These are phyloP conservation scores for Phalacrocorax brasilianus DNA, from an alignment of 2,113 vertebrate genomes.

Conservation along the genomic window DNA sequence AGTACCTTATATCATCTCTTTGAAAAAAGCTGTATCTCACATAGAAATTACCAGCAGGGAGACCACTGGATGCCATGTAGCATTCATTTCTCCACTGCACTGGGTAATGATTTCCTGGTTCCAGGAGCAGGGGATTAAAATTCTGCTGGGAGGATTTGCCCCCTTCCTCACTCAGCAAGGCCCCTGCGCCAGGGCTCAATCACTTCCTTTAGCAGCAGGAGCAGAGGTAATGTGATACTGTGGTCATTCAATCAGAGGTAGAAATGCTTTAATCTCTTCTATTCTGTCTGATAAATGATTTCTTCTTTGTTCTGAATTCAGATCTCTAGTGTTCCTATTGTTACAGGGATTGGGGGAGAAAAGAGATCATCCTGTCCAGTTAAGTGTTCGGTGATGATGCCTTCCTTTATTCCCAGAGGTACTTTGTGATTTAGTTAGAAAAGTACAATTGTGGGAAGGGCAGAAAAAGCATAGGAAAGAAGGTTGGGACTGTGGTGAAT, in stretches of 20 bases:
- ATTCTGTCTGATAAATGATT: conserved; percentile 45
- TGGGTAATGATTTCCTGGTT: conserved; percentile 5
- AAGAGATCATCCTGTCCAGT: conserved; percentile 44
- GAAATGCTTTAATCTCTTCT: conserved; percentile 23
- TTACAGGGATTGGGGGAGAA: conserved; percentile 14
- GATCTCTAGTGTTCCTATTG: conserved; percentile 35
- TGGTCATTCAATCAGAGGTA: conserved; percentile 32
- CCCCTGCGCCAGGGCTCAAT: conserved; percentile 20
- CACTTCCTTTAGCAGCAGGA: background rate
- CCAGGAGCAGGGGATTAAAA: conserved; percentile 40
- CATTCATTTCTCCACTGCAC: background rate
- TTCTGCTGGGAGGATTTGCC: conserved; percentile 41
- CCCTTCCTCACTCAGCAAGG: conserved; percentile 42
- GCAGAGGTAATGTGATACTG: background rate
- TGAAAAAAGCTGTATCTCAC: background rate
- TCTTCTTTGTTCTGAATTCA: conserved; percentile 52
- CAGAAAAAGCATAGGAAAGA: background rate
- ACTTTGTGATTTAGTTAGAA: background rate
- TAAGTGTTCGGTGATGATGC: conserved; percentile 39
- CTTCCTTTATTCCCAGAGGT: conserved; percentile 10
- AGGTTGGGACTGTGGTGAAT: background rate
- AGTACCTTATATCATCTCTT: background rate
- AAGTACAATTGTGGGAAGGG: background rate
- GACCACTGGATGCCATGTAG: background rate
- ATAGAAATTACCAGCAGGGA: conserved; percentile 1